Percentiles rank a stretch among this genome's conserved stretches.
Conservation (phyloP, 2,797 vertebrate genomes). For the Acipenser transmontanus region DNA sequence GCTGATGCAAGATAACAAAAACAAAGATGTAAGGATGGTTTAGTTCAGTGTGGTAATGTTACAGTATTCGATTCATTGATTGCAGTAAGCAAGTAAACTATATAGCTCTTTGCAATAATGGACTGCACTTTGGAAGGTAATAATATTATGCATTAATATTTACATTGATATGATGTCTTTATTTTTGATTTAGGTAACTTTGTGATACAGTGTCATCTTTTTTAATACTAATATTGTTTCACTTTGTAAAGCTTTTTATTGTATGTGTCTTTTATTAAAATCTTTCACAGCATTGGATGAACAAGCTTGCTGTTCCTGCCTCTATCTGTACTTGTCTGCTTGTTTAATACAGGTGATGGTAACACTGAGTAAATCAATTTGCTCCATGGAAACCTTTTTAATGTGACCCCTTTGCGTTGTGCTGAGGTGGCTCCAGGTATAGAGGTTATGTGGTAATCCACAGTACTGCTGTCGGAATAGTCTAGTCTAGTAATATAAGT, state of each 20-base stretch:
- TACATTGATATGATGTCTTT: too few species aligned
- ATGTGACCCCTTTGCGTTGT: too few species aligned
- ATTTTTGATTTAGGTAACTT: too few species aligned
- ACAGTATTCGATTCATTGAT: not conserved
- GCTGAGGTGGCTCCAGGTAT: too few species aligned
- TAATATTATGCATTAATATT: conserved; percentile 22
- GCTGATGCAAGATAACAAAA: not conserved
- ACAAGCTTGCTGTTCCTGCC: not conserved
- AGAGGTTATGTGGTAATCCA: not conserved
- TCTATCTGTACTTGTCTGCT: not conserved
- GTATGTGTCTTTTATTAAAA: not conserved
- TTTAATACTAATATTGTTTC: not conserved
- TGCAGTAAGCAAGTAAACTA: not conserved
- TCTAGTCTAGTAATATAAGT: not conserved
- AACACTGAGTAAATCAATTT: too few species aligned
- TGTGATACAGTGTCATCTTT: conserved; percentile 3
- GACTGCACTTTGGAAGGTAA: conserved; percentile 59
- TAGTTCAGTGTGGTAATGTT: too few species aligned
- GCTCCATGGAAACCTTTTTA: too few species aligned
- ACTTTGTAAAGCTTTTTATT: not conserved
- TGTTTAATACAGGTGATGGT: too few species aligned
- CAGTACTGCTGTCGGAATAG: not conserved
- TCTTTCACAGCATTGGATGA: not conserved
- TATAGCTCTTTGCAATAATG: conserved; percentile 23
- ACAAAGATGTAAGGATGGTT: not conserved